phyloP scores from a whole-genome alignment of 1,140 invertebrate species.

The Drosophila nikananu region DNA sequence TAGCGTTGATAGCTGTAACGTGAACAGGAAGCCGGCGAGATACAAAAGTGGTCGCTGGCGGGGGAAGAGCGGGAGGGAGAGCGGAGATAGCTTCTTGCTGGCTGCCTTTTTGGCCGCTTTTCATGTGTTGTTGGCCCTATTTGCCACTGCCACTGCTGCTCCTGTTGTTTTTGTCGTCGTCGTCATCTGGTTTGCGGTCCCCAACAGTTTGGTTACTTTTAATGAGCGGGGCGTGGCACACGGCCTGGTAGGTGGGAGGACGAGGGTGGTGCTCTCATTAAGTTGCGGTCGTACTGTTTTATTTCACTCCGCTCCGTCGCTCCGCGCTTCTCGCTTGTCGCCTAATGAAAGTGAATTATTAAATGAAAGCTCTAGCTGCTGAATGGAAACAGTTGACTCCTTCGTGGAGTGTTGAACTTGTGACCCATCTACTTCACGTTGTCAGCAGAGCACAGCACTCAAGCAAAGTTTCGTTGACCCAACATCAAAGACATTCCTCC shows the following conservation, averaged over 20 bases:
- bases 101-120: slow-evolving; percentile 75
- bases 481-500: slow-evolving; percentile 40
- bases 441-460: slow-evolving; percentile 5
- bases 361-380: slow-evolving; percentile 44
- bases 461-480: slow-evolving; percentile 23
- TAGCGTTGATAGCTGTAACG: slow-evolving; percentile 76
- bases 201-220: slow-evolving; percentile 79
- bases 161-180: slow-evolving; percentile 50
- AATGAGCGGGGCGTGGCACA: slow-evolving; percentile 72
- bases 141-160: slow-evolving; percentile 10
- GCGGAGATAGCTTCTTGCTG: slow-evolving; percentile 42
- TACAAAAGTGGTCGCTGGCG: not conserved
- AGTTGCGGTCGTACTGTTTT: slow-evolving; percentile 76
- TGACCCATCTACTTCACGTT: slow-evolving; percentile 27
- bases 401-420: slow-evolving; percentile 35
- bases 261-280: slow-evolving; percentile 63
- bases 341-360: slow-evolving; percentile 77
- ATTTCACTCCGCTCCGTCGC: slow-evolving; percentile 51
- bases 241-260: slow-evolving; percentile 3
- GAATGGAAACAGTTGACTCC: slow-evolving; percentile 35
- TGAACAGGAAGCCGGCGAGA: slow-evolving; percentile 51
- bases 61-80: slow-evolving; percentile 3
- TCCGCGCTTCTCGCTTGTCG: slow-evolving; percentile 18
- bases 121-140: slow-evolving; percentile 69
- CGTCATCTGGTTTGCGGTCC: slow-evolving; percentile 72